These are phyloP conservation scores for Stictonetta naevosa DNA, from an alignment of 2,113 vertebrate genomes.

Conservation along the genomic window DNA sequence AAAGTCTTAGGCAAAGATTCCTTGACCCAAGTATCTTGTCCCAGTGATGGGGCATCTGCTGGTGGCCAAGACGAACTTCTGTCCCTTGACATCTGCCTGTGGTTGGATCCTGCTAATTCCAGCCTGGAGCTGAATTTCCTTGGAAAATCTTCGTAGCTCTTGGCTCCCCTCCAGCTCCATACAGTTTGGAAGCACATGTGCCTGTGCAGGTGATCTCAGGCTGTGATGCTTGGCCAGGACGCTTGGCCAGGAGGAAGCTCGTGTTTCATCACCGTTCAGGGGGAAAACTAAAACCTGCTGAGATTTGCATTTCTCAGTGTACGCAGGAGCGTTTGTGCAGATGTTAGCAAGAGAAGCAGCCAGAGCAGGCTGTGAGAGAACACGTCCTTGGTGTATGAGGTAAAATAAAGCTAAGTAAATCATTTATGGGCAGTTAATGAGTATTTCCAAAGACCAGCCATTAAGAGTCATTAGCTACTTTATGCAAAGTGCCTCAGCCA, in stretches of 20 bases:
- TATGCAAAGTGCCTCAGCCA: neutral
- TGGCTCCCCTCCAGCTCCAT: neutral
- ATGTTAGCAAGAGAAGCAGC: neutral
- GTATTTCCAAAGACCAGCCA: neutral
- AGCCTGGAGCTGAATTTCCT: neutral
- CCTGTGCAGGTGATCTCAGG: neutral
- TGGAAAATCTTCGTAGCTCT: fast-evolving
- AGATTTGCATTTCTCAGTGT: neutral
- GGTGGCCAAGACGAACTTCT: neutral
- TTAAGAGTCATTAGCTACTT: neutral
- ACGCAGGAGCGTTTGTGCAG: neutral
- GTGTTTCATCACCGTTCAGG: neutral
- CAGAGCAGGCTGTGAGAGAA: neutral
- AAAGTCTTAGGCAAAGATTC: neutral
- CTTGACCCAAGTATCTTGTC: neutral
- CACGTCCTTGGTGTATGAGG: neutral
- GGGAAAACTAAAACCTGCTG: neutral
- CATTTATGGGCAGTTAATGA: neutral
- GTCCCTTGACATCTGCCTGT: neutral
- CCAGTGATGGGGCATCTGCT: neutral
- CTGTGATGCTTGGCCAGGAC: neutral
- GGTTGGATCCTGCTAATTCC: neutral
- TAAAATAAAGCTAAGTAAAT: neutral
- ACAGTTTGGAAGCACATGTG: neutral
- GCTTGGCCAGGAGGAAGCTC: neutral